Evolutionary conservation across 64 coral and sea anemone genomes (phyloP), one percentile per base, ranked within the genome.

Genomic region (Pocillopora verrucosa): DNA sequence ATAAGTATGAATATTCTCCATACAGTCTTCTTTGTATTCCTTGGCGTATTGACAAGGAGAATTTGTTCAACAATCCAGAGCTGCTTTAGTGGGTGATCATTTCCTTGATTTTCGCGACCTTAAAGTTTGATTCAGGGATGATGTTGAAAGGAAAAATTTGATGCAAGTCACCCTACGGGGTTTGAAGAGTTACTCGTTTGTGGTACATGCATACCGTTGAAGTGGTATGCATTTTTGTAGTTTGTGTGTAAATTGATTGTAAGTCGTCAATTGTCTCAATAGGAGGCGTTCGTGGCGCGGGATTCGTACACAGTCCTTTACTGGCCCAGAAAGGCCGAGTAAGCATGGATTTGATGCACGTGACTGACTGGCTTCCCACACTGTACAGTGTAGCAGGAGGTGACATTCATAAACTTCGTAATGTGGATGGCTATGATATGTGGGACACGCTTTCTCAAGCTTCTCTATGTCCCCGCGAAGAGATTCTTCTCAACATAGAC

Each of bases 401-500:
- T 36, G 61, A 89, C 14, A 37, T 57, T 65, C 24, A 5, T 10
- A 45, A 78, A 4, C 74, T 78, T 4, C 4, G 2, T 79, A 56
- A 22, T 20, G 34, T 79, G 25, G 87, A 65, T 20, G 77, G 87
- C 11, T 22, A 51, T 24, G 73, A 76, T 79, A 89, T 61, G 61
- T 93, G 92, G 92, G 14, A 34, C 38, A 89, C 86, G 9, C 87
- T 93, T 13, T 89, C 92, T 16, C 56, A 80, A n/a, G 92, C 59
- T 11, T 56, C 35, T 38, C 75, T 22, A n/a, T 89, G 79, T 30
- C 92, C 92, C 1, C 61, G 92, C 51, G 57, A 69, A 61, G 86
- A 93, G 82, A 63, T 93, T 38, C 25, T 93, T 11, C 87, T 77
- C 68, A 93, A 93, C 82, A 93, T 93, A 78, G 92, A 93, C 41